phyloP scores from a whole-genome alignment of 2,113 vertebrate species.

The Tupaia chinensis region DNA sequence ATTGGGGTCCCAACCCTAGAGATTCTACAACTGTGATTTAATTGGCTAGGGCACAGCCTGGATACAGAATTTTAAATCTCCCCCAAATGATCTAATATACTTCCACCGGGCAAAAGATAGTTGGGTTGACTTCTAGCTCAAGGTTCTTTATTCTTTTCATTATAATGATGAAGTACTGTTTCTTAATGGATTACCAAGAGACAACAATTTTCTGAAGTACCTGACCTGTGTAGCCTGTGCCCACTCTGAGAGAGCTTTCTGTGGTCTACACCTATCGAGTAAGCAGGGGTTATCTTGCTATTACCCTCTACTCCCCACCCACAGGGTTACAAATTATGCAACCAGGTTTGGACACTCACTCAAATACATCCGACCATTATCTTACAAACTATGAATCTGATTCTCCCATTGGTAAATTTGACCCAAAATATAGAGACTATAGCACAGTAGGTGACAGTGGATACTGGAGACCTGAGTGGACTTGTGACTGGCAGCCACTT shows the following conservation, averaged over 20 bases:
- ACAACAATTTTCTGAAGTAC: neutral
- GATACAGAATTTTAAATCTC: neutral
- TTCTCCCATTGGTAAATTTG: neutral
- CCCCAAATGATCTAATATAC: neutral
- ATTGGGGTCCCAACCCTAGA: neutral
- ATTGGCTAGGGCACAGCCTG: neutral
- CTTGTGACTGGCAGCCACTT: neutral
- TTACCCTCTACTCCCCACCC: neutral
- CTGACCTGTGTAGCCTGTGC: neutral
- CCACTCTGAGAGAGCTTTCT: neutral
- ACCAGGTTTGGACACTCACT: neutral
- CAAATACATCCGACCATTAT: neutral
- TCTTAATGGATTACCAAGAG: neutral
- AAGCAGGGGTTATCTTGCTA: neutral
- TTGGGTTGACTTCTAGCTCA: neutral
- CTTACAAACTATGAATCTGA: neutral
- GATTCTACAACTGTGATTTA: neutral
- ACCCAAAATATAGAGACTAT: neutral
- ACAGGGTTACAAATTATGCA: neutral
- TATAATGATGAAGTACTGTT: neutral
- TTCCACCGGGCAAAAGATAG: neutral
- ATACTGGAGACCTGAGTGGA: neutral
- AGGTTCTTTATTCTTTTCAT: neutral
- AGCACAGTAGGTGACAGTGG: neutral
- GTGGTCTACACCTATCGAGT: neutral